Percentiles rank a stretch among this genome's conserved stretches.
Conservation (phyloP, 92 coral and sea anemone species). For the Metridium senile region DNA sequence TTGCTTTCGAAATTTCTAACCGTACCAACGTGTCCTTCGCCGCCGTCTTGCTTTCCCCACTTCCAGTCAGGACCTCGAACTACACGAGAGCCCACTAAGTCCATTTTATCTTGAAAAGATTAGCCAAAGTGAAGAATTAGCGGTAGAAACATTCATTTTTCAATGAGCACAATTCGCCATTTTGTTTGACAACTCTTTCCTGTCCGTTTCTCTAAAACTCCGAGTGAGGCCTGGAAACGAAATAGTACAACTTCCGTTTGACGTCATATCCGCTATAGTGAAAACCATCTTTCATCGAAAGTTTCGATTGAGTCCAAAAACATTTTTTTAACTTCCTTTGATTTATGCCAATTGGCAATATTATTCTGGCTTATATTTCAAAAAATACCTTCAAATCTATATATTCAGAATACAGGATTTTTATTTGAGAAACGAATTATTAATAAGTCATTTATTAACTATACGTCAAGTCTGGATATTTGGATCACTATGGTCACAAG, state of each 20-base stretch:
- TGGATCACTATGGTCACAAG: too few species aligned
- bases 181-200: slow-evolving; percentile 22
- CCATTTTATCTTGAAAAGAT: slow-evolving; percentile 60
- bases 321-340: too few species aligned
- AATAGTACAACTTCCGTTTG: slow-evolving; percentile 26
- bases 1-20: slow-evolving; percentile 96
- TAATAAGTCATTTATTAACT: too few species aligned
- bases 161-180: background rate
- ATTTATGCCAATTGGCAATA: too few species aligned
- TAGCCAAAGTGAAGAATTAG: background rate
- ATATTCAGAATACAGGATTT: too few species aligned
- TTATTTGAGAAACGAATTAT: too few species aligned
- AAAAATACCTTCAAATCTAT: too few species aligned
- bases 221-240: slow-evolving; percentile 13
- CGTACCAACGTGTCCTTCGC: slow-evolving; percentile 97
- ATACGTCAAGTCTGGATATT: too few species aligned
- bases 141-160: background rate
- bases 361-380: too few species aligned
- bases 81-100: slow-evolving; percentile 94
- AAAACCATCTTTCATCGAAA: too few species aligned
- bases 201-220: background rate
- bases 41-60: slow-evolving; percentile 99
- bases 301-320: too few species aligned
- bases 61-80: slow-evolving; percentile 99
- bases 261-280: slow-evolving; percentile 15